Evolutionary conservation across 2,797 vertebrate species (phyloP).

Genomic region (Sternarchorhynchus goeldii): DNA sequence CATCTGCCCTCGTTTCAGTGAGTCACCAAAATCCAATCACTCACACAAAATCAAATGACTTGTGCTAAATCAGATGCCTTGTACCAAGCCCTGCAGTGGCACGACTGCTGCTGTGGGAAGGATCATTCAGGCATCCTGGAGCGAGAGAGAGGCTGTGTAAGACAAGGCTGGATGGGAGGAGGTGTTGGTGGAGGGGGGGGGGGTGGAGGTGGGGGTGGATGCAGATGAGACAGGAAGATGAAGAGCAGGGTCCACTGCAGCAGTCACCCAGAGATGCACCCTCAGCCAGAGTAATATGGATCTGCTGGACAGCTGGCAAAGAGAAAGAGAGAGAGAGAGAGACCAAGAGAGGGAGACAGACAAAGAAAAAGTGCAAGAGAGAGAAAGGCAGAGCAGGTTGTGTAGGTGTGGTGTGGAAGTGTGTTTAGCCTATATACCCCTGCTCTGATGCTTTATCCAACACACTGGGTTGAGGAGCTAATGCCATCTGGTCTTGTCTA

Average conservation of each 20-base stretch:
- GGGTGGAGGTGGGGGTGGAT: no score
- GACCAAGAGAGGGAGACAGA: not conserved
- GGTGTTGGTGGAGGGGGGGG: not conserved
- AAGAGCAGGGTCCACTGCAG: not conserved
- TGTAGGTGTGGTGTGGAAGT: slow-evolving; percentile 44
- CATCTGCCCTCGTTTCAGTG: no score
- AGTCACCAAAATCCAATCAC: no score
- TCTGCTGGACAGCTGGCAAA: not conserved
- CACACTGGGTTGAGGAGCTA: slow-evolving; percentile 50
- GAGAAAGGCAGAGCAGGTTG: no score
- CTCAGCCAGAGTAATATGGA: not conserved
- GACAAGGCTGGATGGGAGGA: no score
- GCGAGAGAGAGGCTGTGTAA: no score
- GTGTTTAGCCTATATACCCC: slow-evolving; percentile 51
- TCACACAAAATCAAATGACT: no score
- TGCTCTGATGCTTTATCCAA: slow-evolving; percentile 55
- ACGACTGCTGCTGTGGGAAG: no score
- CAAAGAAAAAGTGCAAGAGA: not conserved
- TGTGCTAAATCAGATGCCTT: no score
- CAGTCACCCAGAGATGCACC: slow-evolving; percentile 19
- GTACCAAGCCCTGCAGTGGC: no score
- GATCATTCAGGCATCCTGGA: no score
- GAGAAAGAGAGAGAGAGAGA: slow-evolving; percentile 61
- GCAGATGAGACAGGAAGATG: not conserved
- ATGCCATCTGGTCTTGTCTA: slow-evolving; percentile 56